These are phyloP conservation scores for Trissolcus basalis DNA, from an alignment of 1,140 invertebrate genomes.

Conservation along the genomic window DNA sequence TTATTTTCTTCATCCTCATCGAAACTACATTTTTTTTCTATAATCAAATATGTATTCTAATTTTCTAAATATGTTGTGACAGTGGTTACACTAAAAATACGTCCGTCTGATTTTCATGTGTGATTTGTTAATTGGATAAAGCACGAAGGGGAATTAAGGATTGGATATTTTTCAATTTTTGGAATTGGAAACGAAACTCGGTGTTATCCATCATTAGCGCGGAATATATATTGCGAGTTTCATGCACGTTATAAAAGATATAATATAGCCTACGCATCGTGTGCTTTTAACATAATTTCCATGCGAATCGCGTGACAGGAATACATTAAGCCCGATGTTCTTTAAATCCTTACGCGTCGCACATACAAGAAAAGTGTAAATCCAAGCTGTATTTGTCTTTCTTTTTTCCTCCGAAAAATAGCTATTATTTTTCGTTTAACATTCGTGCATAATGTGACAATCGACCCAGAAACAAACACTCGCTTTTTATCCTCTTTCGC, in stretches of 20 bases:
- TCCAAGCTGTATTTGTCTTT: slow-evolving; percentile 30
- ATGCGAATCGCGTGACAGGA: slow-evolving; percentile 55
- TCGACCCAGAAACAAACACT: slow-evolving; percentile 51
- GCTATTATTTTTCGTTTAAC: slow-evolving; percentile 52
- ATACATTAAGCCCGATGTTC: slow-evolving; percentile 47
- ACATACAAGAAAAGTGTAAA: slow-evolving; percentile 53
- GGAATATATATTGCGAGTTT: slow-evolving; percentile 33
- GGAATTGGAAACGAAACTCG: no score
- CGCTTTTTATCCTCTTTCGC: slow-evolving; percentile 43
- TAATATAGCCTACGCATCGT: slow-evolving; percentile 54
- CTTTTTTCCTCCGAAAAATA: slow-evolving; percentile 13
- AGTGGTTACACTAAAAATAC: no score
- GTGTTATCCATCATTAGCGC: slow-evolving; percentile 27
- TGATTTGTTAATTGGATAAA: no score
- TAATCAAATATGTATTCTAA: no score
- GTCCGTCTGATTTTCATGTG: no score
- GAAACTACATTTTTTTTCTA: no score
- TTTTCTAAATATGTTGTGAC: no score
- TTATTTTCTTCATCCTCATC: no score
- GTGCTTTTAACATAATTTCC: slow-evolving; percentile 55
- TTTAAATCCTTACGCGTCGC: slow-evolving; percentile 47
- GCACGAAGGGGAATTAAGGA: slow-evolving; percentile 4
- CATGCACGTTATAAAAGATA: slow-evolving; percentile 35
- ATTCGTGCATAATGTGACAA: slow-evolving; percentile 54
- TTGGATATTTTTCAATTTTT: slow-evolving; percentile 8